These are phyloP conservation scores for Reticulitermes speratus DNA, from an alignment of 1,140 invertebrate species.

Conservation along the genomic window DNA sequence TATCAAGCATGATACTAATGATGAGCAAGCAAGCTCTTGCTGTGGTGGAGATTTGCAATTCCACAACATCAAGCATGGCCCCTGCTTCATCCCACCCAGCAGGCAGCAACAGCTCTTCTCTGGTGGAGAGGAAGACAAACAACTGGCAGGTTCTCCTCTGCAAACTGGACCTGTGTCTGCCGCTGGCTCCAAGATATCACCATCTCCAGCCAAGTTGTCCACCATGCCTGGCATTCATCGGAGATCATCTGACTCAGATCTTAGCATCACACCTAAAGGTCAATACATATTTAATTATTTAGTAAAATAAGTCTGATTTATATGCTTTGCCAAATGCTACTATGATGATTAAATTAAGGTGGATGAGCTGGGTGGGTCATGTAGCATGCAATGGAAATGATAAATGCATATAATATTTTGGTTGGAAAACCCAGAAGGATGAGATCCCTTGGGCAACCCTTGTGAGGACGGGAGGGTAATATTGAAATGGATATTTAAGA, in stretches of 20 bases:
- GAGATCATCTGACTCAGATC: conserved; percentile 88
- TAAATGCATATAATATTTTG: no score
- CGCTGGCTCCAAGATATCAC: conserved; percentile 45
- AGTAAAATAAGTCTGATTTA: neutral
- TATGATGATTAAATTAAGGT: no score
- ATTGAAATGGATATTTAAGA: no score
- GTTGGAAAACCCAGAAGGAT: no score
- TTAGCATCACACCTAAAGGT: conserved; percentile 92
- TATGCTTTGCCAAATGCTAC: neutral
- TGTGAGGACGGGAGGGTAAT: no score
- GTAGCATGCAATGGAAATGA: no score
- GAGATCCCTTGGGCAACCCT: no score
- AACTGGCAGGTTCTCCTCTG: neutral
- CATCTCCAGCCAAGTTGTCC: conserved; percentile 53
- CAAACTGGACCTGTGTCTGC: conserved; percentile 44
- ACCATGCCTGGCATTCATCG: conserved; percentile 61
- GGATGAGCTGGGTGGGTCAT: no score
- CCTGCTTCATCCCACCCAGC: conserved; percentile 33
- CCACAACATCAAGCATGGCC: conserved; percentile 31
- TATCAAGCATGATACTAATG: conserved; percentile 27
- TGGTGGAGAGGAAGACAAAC: neutral
- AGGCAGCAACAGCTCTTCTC: conserved; percentile 20
- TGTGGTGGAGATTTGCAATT: neutral
- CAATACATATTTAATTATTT: conserved; percentile 39
- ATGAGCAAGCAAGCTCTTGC: neutral